Evolutionary conservation across 1,140 invertebrate species (phyloP), one percentile per base, ranked within the genome.

Genomic region (Trichoplusia ni): DNA sequence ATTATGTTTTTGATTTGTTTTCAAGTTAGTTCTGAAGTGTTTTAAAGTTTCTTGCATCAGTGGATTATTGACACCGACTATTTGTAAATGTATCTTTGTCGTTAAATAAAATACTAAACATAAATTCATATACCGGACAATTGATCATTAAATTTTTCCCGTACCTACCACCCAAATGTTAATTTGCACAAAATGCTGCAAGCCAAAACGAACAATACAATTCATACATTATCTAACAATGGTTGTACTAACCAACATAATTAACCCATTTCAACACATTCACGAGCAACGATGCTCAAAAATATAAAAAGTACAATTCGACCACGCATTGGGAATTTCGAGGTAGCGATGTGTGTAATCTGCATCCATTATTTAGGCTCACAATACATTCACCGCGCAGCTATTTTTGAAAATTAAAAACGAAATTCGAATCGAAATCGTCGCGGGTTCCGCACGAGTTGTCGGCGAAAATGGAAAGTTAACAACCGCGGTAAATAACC

Each of bases 401-500:
- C 75, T 82, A 84, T 88, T 84, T 76, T 77, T 77, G 75, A 82
- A 75, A 89, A 85, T 86, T 86, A 89, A 89, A 89, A 89, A 85
- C 77, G 77, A 67, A 79, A 79, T 81, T 76, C 77, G 82, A 69
- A 79, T 82, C 73, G 74, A 77, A 86, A 85, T 82, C 76, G 80
- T 78, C 73, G 81, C 79, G 77, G 64, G 66, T 84, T 82, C 71
- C 84, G 84, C 84, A 87, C 84, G 86, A 80, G 77, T 61, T 78
- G 59, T 49, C 62, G 64, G 27, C 69, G 67, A 77, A 75, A 89
- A 89, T 89, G 84, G 86, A 80, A 88, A 82, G 77, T 82, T 87
- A 87, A 89, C 82, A 81, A 75, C 79, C 82, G 84, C 77, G 76
- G 83, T 89, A 89, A 89, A 89, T 87, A 89, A 84, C 86, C 86